These are phyloP conservation scores for Bradysia coprophila DNA, from an alignment of 1,140 invertebrate genomes.

Conservation along the genomic window DNA sequence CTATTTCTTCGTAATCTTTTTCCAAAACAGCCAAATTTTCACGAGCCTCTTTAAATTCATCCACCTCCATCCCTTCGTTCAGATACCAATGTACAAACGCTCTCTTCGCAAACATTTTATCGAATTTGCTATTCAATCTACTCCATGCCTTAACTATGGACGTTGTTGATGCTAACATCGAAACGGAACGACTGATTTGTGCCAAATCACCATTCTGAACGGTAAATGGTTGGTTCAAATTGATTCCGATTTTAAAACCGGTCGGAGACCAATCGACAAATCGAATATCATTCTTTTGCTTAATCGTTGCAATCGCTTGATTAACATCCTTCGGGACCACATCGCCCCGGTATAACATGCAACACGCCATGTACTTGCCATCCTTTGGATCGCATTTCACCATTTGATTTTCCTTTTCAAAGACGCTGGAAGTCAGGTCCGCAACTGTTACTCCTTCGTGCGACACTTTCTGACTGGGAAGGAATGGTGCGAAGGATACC, in stretches of 20 bases:
- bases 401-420: conserved; percentile 46
- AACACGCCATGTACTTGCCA: conserved; percentile 57
- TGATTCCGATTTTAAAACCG: conserved; percentile 41
- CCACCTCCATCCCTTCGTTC: conserved; percentile 26
- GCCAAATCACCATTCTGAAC: conserved; percentile 48
- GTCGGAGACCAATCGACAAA: conserved; percentile 49
- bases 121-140: conserved; percentile 51
- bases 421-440: conserved; percentile 48
- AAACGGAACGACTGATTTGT: conserved; percentile 36
- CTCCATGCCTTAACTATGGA: conserved; percentile 53
- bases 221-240: conserved; percentile 38
- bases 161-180: conserved; percentile 53
- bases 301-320: conserved; percentile 55
- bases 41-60: conserved; percentile 5
- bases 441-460: conserved; percentile 42
- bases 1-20: conserved; percentile 34
- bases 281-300: conserved; percentile 40
- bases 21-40: conserved; percentile 41
- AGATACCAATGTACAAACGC: conserved; percentile 55
- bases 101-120: conserved; percentile 55
- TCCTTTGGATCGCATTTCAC: conserved; percentile 45
- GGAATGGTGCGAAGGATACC: conserved; percentile 43
- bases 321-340: conserved; percentile 38
- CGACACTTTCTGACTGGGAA: conserved; percentile 35
- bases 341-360: conserved; percentile 45